A percentile compares a stretch with the other conserved stretches of the same genome.
Conservation (phyloP, 2,797 vertebrate species). For the Semaprochilodus insignis region DNA sequence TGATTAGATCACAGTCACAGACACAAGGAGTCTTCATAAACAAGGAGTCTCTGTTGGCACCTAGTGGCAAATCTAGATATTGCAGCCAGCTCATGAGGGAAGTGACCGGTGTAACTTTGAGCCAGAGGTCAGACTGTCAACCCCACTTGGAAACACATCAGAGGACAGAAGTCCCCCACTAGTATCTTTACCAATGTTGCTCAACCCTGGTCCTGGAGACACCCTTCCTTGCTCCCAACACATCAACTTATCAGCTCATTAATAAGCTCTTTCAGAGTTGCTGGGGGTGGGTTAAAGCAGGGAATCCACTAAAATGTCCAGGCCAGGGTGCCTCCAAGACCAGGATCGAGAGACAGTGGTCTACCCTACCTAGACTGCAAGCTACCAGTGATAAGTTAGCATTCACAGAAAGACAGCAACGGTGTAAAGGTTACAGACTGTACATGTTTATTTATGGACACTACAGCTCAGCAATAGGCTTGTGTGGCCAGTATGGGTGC, state of each 20-base stretch:
- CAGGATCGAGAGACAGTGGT: too few relatives aligned
- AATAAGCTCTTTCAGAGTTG: too few relatives aligned
- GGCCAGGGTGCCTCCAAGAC: too few relatives aligned
- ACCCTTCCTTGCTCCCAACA: too few relatives aligned
- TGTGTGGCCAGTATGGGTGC: conserved; percentile 91
- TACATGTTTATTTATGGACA: conserved; percentile 21
- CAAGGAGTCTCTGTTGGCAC: neutral
- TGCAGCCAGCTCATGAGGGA: neutral
- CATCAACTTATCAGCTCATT: too few relatives aligned
- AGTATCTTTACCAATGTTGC: too few relatives aligned
- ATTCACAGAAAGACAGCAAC: neutral
- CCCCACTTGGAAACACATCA: neutral
- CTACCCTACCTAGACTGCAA: neutral
- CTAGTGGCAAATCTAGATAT: neutral
- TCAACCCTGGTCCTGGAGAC: too few relatives aligned
- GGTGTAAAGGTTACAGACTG: conserved; percentile 8
- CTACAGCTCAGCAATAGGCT: conserved; percentile 86
- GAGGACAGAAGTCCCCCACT: too few relatives aligned
- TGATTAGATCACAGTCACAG: neutral
- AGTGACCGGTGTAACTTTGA: neutral
- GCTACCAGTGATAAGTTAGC: neutral
- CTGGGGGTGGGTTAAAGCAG: too few relatives aligned
- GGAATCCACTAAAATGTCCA: too few relatives aligned
- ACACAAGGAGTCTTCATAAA: neutral
- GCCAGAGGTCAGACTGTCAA: neutral